phyloP scores from a whole-genome alignment of 37 sponge, comb jelly and placozoan genomes.

The Agelas oroides region DNA sequence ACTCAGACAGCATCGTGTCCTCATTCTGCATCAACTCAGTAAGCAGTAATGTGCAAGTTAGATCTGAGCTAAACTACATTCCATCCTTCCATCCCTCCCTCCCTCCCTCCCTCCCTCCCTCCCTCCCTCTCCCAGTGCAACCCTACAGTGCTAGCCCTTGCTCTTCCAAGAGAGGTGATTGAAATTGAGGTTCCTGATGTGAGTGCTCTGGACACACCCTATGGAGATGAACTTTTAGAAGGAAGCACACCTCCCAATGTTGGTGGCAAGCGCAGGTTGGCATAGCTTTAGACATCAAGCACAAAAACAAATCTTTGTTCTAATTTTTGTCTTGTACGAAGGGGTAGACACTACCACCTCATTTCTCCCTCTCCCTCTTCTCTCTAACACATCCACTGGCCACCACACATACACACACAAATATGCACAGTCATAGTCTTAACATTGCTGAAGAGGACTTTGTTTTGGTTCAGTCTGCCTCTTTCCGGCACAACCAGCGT shows the following conservation, averaged over 20 bases:
- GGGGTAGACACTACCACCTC: no score
- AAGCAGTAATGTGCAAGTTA: conserved; percentile 8
- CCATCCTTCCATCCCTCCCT: no score
- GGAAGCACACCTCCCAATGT: no score
- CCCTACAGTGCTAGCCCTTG: conserved; percentile 56
- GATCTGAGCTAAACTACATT: no score
- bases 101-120: no score
- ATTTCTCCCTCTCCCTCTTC: no score
- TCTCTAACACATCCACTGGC: no score
- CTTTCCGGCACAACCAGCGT: background rate
- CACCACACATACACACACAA: no score
- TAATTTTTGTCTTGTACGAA: no score
- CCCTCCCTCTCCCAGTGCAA: conserved; percentile 33
- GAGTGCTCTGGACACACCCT: conserved; percentile 14
- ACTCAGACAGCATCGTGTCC: conserved; percentile 48
- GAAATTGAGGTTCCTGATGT: conserved; percentile 72
- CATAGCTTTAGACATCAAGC: no score
- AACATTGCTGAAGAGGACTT: conserved; percentile 16
- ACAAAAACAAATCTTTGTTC: no score
- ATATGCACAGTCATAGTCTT: background rate
- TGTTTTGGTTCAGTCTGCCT: conserved; percentile 21
- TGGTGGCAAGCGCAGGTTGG: no score
- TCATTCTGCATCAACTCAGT: conserved; percentile 77
- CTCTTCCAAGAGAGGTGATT: conserved; percentile 65
- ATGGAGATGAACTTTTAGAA: background rate